A percentile compares a stretch with the other conserved stretches of the same genome.
phyloP scores from a whole-genome alignment of 2,113 vertebrate genomes.

The Cebus imitator region DNA sequence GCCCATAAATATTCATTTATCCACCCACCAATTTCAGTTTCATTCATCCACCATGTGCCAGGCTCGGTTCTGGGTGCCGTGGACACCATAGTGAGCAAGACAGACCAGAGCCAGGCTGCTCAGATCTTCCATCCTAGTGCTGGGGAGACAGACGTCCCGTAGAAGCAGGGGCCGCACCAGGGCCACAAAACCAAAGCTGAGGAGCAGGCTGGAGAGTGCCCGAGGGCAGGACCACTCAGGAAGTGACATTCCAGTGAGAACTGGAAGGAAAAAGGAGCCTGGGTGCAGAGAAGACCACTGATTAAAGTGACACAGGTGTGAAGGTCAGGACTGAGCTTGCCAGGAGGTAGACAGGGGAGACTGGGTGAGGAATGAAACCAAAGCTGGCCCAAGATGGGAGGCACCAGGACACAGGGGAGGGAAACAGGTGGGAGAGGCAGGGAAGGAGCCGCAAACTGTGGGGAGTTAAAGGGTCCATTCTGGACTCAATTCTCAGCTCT shows the following conservation, averaged over 20 bases:
- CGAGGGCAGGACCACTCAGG: background rate
- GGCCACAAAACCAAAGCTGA: background rate
- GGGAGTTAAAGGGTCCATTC: fast-evolving
- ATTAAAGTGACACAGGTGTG: background rate
- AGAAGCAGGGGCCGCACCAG: background rate
- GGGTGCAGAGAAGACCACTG: background rate
- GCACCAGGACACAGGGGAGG: background rate
- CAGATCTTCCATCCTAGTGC: fast-evolving
- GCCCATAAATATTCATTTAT: background rate
- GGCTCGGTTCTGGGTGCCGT: background rate
- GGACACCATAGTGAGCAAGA: background rate
- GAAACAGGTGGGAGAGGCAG: fast-evolving
- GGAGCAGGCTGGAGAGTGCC: background rate
- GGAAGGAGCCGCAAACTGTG: background rate
- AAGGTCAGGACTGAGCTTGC: background rate
- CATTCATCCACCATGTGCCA: background rate
- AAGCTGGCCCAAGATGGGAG: background rate
- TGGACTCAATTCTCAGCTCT: background rate
- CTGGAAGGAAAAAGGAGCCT: background rate
- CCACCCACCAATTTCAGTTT: fast-evolving
- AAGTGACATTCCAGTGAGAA: background rate
- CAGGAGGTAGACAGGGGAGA: too few species aligned
- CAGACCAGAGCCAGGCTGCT: fast-evolving
- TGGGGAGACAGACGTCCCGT: background rate
- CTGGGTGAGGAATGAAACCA: too few species aligned